Evolutionary conservation across 1,140 invertebrate species (phyloP).

Genomic region (Sycobia sp.): DNA sequence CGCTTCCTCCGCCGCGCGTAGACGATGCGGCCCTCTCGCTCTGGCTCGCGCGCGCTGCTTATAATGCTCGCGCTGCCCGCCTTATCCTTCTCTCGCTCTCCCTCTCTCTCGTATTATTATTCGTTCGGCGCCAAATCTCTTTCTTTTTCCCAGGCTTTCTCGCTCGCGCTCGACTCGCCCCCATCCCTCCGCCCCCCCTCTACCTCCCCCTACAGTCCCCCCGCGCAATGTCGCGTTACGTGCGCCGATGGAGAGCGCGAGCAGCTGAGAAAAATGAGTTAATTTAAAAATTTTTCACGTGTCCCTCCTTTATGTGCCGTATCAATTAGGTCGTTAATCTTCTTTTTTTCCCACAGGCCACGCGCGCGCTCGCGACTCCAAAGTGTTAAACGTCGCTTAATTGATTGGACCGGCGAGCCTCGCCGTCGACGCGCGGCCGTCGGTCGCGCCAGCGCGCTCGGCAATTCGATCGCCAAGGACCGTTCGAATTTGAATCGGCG

Average conservation of each 20-base stretch:
- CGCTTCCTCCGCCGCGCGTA: slow-evolving; percentile 32
- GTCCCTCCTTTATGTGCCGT: slow-evolving; percentile 5
- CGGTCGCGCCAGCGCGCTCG: too few species aligned
- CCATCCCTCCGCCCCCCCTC: too few species aligned
- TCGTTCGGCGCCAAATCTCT: slow-evolving; percentile 39
- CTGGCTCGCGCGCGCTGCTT: neutral
- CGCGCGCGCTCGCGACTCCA: too few species aligned
- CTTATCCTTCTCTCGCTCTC: slow-evolving; percentile 8
- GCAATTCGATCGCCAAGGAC: too few species aligned
- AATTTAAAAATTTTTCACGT: slow-evolving; percentile 32
- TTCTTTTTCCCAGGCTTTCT: slow-evolving; percentile 37
- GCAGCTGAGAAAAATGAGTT: slow-evolving; percentile 36
- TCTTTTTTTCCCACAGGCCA: neutral
- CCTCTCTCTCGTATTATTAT: slow-evolving; percentile 28
- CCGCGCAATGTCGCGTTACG: neutral
- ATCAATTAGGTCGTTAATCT: slow-evolving; percentile 28
- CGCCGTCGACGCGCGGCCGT: too few species aligned
- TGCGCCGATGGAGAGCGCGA: neutral
- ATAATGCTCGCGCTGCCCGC: neutral
- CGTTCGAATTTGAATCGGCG: too few species aligned
- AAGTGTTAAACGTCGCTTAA: too few species aligned
- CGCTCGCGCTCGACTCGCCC: slow-evolving; percentile 5
- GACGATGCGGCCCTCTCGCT: slow-evolving; percentile 11
- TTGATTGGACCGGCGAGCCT: too few species aligned
- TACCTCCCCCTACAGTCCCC: too few species aligned